Evolutionary conservation across 2,113 vertebrate genomes (phyloP).

Genomic region (Pampusana beccarii): DNA sequence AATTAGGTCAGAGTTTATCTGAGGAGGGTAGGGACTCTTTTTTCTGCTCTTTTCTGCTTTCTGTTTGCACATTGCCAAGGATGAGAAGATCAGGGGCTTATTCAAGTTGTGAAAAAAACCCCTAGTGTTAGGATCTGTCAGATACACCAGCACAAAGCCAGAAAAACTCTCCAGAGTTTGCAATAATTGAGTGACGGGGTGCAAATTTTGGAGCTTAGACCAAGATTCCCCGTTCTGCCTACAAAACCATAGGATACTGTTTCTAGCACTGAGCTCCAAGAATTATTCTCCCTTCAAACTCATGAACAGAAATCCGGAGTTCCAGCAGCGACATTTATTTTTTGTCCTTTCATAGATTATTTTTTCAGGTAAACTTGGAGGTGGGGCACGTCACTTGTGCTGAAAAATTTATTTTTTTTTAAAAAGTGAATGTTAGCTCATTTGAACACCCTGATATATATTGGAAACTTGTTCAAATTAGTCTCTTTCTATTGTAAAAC

Average conservation of each 20-base stretch:
- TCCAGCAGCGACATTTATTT: not conserved
- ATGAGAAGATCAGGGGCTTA: not conserved
- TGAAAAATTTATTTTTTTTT: not conserved
- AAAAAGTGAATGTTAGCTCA: not conserved
- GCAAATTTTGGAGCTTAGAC: not conserved
- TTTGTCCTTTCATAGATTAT: not conserved
- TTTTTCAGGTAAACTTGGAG: not conserved
- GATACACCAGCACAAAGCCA: not conserved
- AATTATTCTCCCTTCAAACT: not conserved
- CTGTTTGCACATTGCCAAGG: not conserved
- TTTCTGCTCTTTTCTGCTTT: not conserved
- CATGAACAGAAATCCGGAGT: not conserved
- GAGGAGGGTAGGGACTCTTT: not conserved
- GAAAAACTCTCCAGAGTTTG: not conserved
- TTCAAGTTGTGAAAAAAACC: not conserved
- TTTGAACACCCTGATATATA: not conserved
- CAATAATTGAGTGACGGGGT: not conserved
- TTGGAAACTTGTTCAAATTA: not conserved
- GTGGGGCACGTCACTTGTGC: not conserved
- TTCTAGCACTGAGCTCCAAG: not conserved
- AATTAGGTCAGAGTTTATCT: constrained; percentile 27
- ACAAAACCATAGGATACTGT: not conserved
- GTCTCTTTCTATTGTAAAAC: not conserved
- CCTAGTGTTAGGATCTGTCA: not conserved
- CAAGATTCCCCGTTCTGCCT: not conserved